These are phyloP conservation scores for Calameuta filiformis DNA, from an alignment of 2,888 invertebrate genomes.

Conservation along the genomic window DNA sequence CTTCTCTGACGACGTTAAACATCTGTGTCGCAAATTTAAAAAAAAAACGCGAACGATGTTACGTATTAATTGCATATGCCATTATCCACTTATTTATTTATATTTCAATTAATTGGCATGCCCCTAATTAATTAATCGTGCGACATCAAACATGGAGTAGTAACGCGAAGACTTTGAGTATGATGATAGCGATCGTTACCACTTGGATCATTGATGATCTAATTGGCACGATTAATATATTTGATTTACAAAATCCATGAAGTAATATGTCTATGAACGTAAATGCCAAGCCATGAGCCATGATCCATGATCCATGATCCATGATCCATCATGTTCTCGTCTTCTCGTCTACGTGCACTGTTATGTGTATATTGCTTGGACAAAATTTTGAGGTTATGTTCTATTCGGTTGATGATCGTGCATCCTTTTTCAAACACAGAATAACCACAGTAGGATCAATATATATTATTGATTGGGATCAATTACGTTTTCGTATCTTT, in stretches of 20 bases:
- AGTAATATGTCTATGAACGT: neutral
- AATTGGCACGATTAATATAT: neutral
- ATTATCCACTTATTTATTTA: neutral
- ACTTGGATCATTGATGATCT: neutral
- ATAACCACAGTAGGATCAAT: neutral
- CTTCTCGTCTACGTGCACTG: neutral
- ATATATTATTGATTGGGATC: neutral
- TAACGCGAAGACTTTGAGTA: neutral
- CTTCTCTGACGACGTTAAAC: neutral
- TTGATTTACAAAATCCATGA: neutral
- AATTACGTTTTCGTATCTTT: neutral
- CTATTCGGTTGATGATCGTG: neutral
- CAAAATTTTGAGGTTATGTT: neutral
- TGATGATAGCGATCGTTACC: neutral
- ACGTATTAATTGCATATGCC: neutral
- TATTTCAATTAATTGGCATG: neutral
- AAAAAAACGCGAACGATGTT: neutral
- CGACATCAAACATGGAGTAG: neutral
- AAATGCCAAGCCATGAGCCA: neutral
- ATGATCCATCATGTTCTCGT: neutral
- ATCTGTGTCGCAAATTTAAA: too few species aligned
- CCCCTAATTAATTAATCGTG: neutral
- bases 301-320: too few species aligned
- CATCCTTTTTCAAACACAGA: neutral
- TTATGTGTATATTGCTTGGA: neutral